Evolutionary conservation across 2,888 invertebrate genomes (phyloP).

Genomic region (Torymus texanus): DNA sequence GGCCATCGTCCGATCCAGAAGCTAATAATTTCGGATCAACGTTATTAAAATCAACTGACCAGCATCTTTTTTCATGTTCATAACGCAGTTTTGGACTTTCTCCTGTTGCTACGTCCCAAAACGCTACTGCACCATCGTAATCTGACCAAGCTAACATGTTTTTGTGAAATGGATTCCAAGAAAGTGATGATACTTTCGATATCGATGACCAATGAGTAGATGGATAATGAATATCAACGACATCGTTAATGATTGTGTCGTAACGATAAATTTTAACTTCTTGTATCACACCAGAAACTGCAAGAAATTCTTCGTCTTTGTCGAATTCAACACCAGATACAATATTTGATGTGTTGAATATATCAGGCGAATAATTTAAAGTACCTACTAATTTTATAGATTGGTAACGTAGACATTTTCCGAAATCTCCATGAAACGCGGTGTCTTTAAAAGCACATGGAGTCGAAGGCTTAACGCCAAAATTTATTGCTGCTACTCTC

Average conservation of each 20-base stretch:
- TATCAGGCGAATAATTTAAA: constrained; percentile 91
- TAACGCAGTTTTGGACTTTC: constrained; percentile 85
- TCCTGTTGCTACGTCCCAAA: constrained; percentile 94
- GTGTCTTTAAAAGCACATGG: constrained; percentile 81
- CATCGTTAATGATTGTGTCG: constrained; percentile 87
- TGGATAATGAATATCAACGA: constrained; percentile 94
- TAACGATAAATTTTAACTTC: constrained; percentile 96
- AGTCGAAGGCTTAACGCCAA: constrained; percentile 73
- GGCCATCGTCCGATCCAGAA: constrained; percentile 93
- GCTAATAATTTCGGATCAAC: constrained; percentile 93
- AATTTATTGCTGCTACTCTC: constrained; percentile 84
- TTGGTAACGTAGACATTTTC: constrained; percentile 89
- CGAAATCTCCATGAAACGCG: constrained; percentile 89
- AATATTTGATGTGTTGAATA: constrained; percentile 90
- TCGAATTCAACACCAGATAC: constrained; percentile 97
- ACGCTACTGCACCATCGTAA: constrained; percentile 94
- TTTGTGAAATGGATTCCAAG: constrained; percentile 95
- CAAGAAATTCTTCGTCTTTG: constrained; percentile 95
- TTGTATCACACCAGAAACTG: constrained; percentile 96
- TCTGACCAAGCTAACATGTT: constrained; percentile 92
- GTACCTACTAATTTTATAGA: constrained; percentile 88
- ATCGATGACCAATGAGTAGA: constrained; percentile 92
- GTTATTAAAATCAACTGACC: constrained; percentile 96
- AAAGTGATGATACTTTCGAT: constrained; percentile 95
- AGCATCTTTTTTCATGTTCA: constrained; percentile 96